Percentiles rank a stretch among this genome's conserved stretches.
These are phyloP conservation scores for Danio aesculapii DNA, from an alignment of 2,797 vertebrate genomes.

Conservation along the genomic window DNA sequence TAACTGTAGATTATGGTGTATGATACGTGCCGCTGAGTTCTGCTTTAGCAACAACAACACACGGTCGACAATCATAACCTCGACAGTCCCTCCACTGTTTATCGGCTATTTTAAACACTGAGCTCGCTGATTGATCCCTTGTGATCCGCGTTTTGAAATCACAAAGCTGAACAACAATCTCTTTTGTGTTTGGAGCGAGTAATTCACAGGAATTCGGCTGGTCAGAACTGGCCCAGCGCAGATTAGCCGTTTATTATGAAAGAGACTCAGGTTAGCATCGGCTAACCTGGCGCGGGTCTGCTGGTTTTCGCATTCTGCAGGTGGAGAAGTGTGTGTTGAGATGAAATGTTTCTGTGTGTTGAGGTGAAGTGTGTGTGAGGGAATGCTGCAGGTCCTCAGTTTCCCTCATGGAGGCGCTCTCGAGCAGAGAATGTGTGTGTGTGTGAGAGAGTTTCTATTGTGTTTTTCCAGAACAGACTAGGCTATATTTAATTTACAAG, in stretches of 20 bases:
- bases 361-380: neutral
- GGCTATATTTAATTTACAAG: too few relatives aligned
- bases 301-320: neutral
- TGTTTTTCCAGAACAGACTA: too few relatives aligned
- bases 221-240: neutral
- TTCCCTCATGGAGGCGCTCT: slow-evolving; percentile 22
- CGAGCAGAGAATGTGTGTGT: neutral
- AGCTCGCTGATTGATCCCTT: slow-evolving; percentile 61
- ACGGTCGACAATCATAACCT: neutral
- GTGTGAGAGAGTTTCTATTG: too few relatives aligned
- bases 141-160: slow-evolving; percentile 56
- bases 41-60: neutral
- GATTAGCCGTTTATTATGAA: slow-evolving; percentile 36
- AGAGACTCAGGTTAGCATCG: slow-evolving; percentile 20
- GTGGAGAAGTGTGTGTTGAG: slow-evolving; percentile 18
- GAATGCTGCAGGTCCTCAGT: neutral
- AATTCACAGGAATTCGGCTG: slow-evolving; percentile 33
- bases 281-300: neutral
- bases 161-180: slow-evolving; percentile 52
- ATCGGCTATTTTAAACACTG: slow-evolving; percentile 20
- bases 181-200: slow-evolving; percentile 43
- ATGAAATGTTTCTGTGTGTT: neutral
- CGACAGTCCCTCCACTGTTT: slow-evolving; percentile 22
- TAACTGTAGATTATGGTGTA: too few relatives aligned
- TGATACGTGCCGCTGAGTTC: neutral